Base-by-base conservation (phyloP, 2,113 vertebrate genomes). In the Gallinago jamesoni region DNA sequence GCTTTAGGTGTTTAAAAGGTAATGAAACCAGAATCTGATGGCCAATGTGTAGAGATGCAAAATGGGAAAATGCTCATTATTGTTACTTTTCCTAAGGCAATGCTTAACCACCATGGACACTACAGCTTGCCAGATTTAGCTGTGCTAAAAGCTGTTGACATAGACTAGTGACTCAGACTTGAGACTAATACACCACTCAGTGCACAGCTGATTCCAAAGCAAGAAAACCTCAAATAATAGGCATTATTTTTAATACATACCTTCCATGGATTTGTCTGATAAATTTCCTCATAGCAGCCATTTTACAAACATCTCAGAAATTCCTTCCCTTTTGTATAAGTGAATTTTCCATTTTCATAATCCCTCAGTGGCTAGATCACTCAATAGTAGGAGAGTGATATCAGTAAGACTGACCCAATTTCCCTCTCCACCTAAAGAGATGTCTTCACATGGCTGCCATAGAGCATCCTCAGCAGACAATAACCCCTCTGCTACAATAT, bases 401-500 rank as follows among this genome's bases (percentile, higher is more conserved):
- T 53, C 21, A 57, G n/a, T 30, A 93, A 48, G 50, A 27, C 10
- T 67, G 63, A 33, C 8, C 41, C 3, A 45, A 70, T 22, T 37
- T 72, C 47, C 22, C 23, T 55, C 16, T 86, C 23, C 17, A 45
- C 12, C 22, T 45, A 57, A 77, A 80, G 19, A 31, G 17, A 62
- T 87, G 67, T 14, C 13, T 87, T 84, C 37, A 45, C 4, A 21
- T 0, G 0, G 18, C 17, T 55, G 5, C 23, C 23, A 37, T 0
- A 33, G 28, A 45, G 12, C 27, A 15, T 19, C 23, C n/a, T 85
- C 39, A 63, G 12, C 12, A 87, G 56, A 68, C 14, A 30, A 37
- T 27, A 78, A 56, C 3, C 9, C 12, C 9, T 27, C 14, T 35
- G 7, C 20, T 28, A 82, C 43, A 64, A 24, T 10, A 31, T 1